phyloP scores from a whole-genome alignment of 2,888 invertebrate species.

The Drosophila diplacantha region DNA sequence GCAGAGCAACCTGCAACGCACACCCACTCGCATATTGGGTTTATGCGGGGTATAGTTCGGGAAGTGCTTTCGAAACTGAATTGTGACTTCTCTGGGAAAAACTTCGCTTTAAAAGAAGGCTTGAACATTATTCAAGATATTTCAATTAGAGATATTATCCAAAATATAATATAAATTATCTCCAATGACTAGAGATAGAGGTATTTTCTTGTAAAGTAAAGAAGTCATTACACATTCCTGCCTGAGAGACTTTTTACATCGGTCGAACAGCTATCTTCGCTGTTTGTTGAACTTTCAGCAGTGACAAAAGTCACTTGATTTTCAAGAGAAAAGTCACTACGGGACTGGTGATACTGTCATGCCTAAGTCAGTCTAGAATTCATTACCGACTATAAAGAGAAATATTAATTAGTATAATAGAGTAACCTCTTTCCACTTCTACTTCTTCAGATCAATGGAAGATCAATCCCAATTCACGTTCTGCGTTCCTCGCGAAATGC shows the following conservation, averaged over 20 bases:
- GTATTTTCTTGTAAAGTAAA: background rate
- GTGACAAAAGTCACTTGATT: too few species aligned
- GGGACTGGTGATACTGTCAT: background rate
- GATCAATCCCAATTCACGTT: background rate
- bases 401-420: background rate
- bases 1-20: slow-evolving; percentile 16
- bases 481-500: background rate
- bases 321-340: too few species aligned
- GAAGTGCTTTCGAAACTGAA: background rate
- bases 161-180: background rate
- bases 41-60: background rate
- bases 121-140: too few species aligned
- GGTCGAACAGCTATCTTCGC: too few species aligned
- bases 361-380: background rate
- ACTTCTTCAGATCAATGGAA: too few species aligned
- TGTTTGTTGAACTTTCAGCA: too few species aligned
- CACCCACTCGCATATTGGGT: slow-evolving; percentile 11
- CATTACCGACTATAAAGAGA: background rate
- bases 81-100: too few species aligned
- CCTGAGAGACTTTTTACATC: too few species aligned
- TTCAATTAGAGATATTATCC: too few species aligned
- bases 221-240: too few species aligned
- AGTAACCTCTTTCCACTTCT: too few species aligned
- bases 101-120: too few species aligned
- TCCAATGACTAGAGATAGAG: background rate